Percentiles rank a stretch among this genome's conserved stretches.
These are phyloP conservation scores for Sebastolobus altivelis DNA, from an alignment of 2,797 vertebrate genomes.

Conservation along the genomic window DNA sequence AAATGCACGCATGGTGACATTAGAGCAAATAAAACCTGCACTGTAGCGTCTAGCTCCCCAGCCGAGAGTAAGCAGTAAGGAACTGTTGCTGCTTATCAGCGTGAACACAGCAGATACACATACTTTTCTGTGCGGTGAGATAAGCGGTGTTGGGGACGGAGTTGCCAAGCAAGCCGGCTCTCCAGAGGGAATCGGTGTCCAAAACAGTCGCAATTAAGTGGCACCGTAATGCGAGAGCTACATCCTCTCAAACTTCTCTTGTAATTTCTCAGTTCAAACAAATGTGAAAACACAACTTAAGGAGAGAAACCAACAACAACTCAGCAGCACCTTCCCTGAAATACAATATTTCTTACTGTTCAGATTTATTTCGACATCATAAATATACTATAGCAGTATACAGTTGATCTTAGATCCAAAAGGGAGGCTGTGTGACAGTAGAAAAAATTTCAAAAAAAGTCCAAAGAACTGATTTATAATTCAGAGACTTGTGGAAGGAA, in stretches of 20 bases:
- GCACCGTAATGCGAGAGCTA: background rate
- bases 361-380: background rate
- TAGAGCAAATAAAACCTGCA: conserved; percentile 1
- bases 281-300: background rate
- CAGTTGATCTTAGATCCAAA: too few relatives aligned
- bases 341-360: background rate
- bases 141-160: background rate
- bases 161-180: conserved; percentile 24
- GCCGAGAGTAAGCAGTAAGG: conserved; percentile 12
- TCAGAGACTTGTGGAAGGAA: background rate
- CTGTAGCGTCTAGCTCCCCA: background rate
- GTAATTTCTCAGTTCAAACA: background rate
- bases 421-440: too few relatives aligned
- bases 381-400: too few relatives aligned
- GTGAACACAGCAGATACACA: conserved; percentile 10
- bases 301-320: background rate
- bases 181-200: background rate
- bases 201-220: background rate
- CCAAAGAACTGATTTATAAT: background rate
- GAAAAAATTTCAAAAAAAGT: too few relatives aligned
- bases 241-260: conserved; percentile 1
- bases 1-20: background rate
- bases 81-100: conserved; percentile 34
- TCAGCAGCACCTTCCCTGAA: too few relatives aligned
- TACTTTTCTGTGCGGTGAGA: background rate